phyloP scores from a whole-genome alignment of 2,888 invertebrate genomes.

The Gonocerus acuteangulatus region DNA sequence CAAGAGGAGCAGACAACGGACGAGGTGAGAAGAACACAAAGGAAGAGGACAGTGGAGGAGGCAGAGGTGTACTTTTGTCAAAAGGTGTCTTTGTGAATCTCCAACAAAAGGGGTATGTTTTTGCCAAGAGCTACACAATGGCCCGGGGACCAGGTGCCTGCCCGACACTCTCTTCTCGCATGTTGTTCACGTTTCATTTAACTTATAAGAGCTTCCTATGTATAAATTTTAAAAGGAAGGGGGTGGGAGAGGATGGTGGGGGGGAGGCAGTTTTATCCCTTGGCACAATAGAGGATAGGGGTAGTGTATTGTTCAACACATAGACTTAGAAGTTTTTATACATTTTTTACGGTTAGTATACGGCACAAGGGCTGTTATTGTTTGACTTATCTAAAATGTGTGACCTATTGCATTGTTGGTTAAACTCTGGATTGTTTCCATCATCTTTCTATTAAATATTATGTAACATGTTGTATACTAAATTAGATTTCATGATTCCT shows the following conservation, averaged over 20 bases:
- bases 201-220: conserved; percentile 29
- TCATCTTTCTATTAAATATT: neutral
- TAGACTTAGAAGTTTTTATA: neutral
- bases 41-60: conserved; percentile 2
- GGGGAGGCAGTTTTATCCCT: neutral
- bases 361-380: no score
- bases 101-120: conserved; percentile 14
- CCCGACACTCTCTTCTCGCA: conserved; percentile 21
- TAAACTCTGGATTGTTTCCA: neutral
- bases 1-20: neutral
- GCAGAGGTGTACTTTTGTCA: neutral
- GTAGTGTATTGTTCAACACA: conserved; percentile 3
- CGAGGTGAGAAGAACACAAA: neutral
- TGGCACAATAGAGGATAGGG: conserved; percentile 8
- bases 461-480: no score
- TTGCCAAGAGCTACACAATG: conserved; percentile 5
- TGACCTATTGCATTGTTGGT: no score
- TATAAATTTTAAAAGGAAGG: conserved; percentile 18
- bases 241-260: conserved; percentile 2
- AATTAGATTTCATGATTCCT: no score
- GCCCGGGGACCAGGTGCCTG: conserved; percentile 18
- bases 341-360: no score
- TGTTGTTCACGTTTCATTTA: conserved; percentile 33
- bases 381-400: no score
- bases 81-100: conserved; percentile 8